Evolutionary conservation across 1,140 invertebrate species (phyloP).

Genomic region (Drosophila triauraria): DNA sequence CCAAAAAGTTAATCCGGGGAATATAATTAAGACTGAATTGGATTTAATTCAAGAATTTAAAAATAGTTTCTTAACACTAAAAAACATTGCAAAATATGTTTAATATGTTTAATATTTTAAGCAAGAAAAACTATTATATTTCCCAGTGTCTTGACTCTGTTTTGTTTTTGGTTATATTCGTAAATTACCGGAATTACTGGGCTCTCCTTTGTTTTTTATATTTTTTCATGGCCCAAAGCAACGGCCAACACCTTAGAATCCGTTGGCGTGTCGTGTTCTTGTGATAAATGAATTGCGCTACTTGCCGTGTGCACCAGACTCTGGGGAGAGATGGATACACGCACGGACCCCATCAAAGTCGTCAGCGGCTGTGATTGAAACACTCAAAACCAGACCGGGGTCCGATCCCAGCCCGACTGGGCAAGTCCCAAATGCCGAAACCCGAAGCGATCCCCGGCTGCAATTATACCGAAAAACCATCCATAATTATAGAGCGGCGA

Average conservation of each 20-base stretch:
- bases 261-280: conserved; percentile 68
- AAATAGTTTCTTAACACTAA: neutral
- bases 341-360: conserved; percentile 53
- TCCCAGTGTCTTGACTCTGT: conserved; percentile 4
- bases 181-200: conserved; percentile 80
- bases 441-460: conserved; percentile 38
- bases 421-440: conserved; percentile 6
- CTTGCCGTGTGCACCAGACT: conserved; percentile 62
- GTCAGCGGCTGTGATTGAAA: conserved; percentile 81
- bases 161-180: conserved; percentile 48
- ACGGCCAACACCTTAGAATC: conserved; percentile 74
- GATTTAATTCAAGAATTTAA: too few species aligned
- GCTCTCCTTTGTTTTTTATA: conserved; percentile 30
- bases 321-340: conserved; percentile 40
- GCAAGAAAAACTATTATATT: neutral
- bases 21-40: too few species aligned
- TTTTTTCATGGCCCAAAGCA: conserved; percentile 59
- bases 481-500: conserved; percentile 85
- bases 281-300: conserved; percentile 81
- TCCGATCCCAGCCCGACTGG: neutral
- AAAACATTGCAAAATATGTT: neutral
- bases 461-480: conserved; percentile 82
- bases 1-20: too few species aligned
- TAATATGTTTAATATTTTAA: neutral
- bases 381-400: conserved; percentile 50